phyloP scores from a whole-genome alignment of 2,797 vertebrate species.

The Pagetopsis macropterus region DNA sequence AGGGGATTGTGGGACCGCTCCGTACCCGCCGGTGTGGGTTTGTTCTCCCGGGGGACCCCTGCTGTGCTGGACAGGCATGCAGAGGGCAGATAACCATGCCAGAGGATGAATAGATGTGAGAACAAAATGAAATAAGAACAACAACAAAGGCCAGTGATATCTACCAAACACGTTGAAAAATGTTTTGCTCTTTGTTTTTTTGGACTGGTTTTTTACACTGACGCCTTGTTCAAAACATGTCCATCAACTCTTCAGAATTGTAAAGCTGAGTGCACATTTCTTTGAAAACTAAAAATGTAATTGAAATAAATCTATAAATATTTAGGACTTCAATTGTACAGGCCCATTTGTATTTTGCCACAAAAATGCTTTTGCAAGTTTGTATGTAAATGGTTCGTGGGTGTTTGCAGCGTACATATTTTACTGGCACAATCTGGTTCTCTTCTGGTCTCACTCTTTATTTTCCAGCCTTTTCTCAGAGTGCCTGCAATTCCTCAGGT shows the following conservation, averaged over 20 bases:
- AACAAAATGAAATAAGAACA: constrained; percentile 62
- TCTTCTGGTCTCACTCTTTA: constrained; percentile 75
- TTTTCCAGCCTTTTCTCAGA: constrained; percentile 69
- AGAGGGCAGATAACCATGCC: constrained; percentile 78
- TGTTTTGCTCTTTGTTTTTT: constrained; percentile 54
- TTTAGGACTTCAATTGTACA: constrained; percentile 13
- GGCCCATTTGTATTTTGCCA: constrained; percentile 25
- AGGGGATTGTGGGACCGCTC: constrained; percentile 62
- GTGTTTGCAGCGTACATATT: constrained; percentile 66
- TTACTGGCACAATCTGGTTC: constrained; percentile 78
- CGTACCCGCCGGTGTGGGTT: constrained; percentile 68
- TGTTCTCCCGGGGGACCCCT: constrained; percentile 80
- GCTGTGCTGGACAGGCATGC: constrained; percentile 81
- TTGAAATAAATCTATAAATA: constrained; percentile 31
- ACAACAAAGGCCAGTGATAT: constrained; percentile 55
- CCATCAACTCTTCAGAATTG: constrained; percentile 23
- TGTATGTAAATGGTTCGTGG: constrained; percentile 47
- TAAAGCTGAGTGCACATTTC: constrained; percentile 25
- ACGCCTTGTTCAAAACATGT: constrained; percentile 63
- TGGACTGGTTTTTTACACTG: constrained; percentile 31
- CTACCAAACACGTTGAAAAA: constrained; percentile 37
- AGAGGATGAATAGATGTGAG: constrained; percentile 73
- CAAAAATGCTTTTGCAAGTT: constrained; percentile 28
- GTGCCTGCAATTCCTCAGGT: constrained; percentile 78
- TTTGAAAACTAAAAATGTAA: constrained; percentile 31